Evolutionary conservation across 2,797 vertebrate species (phyloP).

Genomic region (Uromys caudimaculatus): DNA sequence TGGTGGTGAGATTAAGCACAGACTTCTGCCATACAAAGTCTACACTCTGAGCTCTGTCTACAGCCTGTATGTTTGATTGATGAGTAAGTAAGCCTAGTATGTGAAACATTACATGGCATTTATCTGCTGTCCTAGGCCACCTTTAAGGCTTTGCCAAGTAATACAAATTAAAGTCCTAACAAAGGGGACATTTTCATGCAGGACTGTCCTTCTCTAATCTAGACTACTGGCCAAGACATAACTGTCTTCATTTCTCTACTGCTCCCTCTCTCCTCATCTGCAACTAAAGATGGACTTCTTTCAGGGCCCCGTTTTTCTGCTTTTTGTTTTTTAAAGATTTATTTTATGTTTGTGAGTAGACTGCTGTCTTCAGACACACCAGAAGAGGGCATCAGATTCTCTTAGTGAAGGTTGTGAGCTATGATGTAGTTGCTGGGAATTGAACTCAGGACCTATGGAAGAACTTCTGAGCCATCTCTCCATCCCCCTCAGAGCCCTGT

Average conservation of each 20-base stretch:
- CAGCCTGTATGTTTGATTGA: neutral
- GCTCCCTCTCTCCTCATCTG: neutral
- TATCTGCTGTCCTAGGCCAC: neutral
- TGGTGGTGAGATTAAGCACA: neutral
- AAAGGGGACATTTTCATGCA: slow-evolving; percentile 11
- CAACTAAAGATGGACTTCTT: neutral
- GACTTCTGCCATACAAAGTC: neutral
- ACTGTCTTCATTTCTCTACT: slow-evolving; percentile 23
- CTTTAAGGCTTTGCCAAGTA: neutral
- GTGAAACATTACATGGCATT: neutral
- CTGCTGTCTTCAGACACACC: neutral
- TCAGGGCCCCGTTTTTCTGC: neutral
- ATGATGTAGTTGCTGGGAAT: neutral
- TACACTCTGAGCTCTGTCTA: neutral
- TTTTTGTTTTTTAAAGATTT: neutral
- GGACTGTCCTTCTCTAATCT: neutral
- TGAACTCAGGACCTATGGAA: neutral
- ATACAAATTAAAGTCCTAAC: slow-evolving; percentile 30
- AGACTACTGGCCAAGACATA: neutral
- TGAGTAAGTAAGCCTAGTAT: neutral
- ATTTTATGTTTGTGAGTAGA: neutral
- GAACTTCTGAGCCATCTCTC: neutral
- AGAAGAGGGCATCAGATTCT: neutral
- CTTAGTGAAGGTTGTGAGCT: neutral
- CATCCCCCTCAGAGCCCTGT: neutral